Conservation (phyloP, 2,888 invertebrate species). For the Sinotaia quadrata region DNA sequence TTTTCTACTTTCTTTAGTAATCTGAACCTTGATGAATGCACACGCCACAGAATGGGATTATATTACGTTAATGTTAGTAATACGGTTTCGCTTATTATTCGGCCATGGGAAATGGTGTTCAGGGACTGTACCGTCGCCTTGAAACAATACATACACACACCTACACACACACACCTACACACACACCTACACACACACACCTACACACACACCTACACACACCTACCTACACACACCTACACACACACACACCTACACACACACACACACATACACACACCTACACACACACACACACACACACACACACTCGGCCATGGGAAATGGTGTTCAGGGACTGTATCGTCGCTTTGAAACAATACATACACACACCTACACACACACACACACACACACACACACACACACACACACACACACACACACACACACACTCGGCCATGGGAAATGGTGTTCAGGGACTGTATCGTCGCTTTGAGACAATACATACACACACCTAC, state of each 20-base stretch:
- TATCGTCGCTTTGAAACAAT: too few species aligned
- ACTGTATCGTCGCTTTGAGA: too few species aligned
- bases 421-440: constrained; percentile 1
- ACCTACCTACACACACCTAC: too few species aligned
- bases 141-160: not conserved
- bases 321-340: not conserved
- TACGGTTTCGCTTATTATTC: too few species aligned
- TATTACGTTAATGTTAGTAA: too few species aligned
- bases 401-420: constrained; percentile 4
- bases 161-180: too few species aligned
- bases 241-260: constrained; percentile 12
- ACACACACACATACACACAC: not conserved
- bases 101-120: not conserved
- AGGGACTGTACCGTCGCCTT: not conserved
- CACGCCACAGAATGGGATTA: not conserved
- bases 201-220: too few species aligned
- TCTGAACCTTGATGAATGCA: too few species aligned
- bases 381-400: constrained; percentile 16
- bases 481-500: too few species aligned
- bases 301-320: not conserved
- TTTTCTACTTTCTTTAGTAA: too few species aligned
- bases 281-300: constrained; percentile 11
- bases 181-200: too few species aligned
- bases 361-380: not conserved
- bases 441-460: not conserved